Evolutionary conservation across 2,113 vertebrate species (phyloP).

Genomic region (Seriola aureovittata): DNA sequence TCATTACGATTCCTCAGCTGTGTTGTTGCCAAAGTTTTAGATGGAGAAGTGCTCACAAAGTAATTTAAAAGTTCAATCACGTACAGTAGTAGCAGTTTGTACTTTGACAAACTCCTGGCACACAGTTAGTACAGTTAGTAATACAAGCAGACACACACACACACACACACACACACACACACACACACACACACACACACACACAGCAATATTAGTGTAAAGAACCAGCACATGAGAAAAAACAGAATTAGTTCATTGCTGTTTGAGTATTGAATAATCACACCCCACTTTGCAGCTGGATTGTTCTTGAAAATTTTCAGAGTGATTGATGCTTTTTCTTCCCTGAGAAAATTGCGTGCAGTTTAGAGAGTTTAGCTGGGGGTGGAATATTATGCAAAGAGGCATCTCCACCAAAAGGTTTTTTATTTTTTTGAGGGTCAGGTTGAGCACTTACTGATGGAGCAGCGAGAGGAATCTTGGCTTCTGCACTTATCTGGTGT

Average conservation of each 20-base stretch:
- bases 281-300: conserved; percentile 30
- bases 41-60: conserved; percentile 57
- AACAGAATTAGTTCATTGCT: conserved; percentile 32
- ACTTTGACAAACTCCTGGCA: conserved; percentile 58
- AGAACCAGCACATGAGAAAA: conserved; percentile 6
- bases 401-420: conserved; percentile 63
- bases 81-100: conserved; percentile 45
- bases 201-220: background rate
- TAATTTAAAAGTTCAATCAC: conserved; percentile 70
- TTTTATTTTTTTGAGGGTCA: conserved; percentile 69
- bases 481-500: conserved; percentile 83
- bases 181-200: conserved; percentile 19
- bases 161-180: conserved; percentile 37
- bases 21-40: conserved; percentile 59
- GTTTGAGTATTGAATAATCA: conserved; percentile 45
- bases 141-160: conserved; percentile 25
- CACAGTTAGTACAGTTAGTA: conserved; percentile 24
- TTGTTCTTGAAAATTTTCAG: conserved; percentile 50
- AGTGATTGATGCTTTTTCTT: conserved; percentile 61
- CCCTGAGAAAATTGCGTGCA: conserved; percentile 57
- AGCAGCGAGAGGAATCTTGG: conserved; percentile 82
- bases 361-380: conserved; percentile 52
- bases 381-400: conserved; percentile 74
- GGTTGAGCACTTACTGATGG: conserved; percentile 77
- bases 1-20: conserved; percentile 65